phyloP scores from a whole-genome alignment of 2,797 vertebrate genomes.

The Fringilla coelebs region DNA sequence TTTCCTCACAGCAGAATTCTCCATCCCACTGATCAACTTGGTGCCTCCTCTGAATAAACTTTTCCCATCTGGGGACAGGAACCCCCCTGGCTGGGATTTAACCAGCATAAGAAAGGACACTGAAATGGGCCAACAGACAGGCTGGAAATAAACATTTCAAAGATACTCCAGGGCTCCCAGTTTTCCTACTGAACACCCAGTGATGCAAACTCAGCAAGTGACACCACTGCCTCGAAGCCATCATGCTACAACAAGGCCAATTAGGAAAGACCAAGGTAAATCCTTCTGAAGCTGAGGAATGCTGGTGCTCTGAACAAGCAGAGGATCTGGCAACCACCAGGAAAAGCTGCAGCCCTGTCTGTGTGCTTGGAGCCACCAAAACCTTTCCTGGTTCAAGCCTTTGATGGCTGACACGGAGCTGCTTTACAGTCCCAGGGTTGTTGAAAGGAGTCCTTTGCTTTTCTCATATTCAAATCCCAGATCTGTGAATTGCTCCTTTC shows the following conservation, averaged over 20 bases:
- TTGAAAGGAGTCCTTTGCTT: slow-evolving; percentile 32
- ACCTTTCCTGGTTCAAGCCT: slow-evolving; percentile 8
- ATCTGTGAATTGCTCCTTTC: not conserved
- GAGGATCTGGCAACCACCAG: not conserved
- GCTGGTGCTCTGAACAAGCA: not conserved
- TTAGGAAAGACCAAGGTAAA: not conserved
- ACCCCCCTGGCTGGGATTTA: not conserved
- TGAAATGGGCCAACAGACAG: not conserved
- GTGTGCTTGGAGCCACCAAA: not conserved
- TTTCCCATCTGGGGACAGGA: not conserved
- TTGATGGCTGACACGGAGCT: not conserved
- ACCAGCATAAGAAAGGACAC: not conserved
- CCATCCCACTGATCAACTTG: not conserved
- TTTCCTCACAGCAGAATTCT: not conserved
- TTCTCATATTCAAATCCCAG: not conserved
- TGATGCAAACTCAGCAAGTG: not conserved
- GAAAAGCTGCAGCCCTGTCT: not conserved
- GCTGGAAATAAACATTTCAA: not conserved
- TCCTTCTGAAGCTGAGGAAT: not conserved
- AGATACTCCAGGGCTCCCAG: not conserved
- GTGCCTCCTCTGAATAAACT: not conserved
- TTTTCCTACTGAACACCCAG: not conserved
- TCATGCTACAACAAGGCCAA: not conserved
- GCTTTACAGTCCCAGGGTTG: not conserved
- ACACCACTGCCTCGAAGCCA: not conserved